Evolutionary conservation across 2,113 vertebrate genomes (phyloP).

Genomic region (Sciurus niger): DNA sequence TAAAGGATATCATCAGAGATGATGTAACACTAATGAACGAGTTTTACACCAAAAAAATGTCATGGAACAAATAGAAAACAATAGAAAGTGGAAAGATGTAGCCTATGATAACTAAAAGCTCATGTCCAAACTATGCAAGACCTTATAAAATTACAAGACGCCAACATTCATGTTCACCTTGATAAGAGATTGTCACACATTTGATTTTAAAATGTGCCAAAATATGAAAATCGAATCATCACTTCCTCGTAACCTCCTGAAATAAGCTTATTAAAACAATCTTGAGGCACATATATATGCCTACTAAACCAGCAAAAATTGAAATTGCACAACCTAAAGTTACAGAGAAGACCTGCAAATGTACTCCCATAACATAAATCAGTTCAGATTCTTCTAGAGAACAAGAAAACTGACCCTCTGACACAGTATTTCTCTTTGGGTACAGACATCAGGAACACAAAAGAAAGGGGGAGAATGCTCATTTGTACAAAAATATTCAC

Average conservation of each 20-base stretch:
- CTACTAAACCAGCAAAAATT: background rate
- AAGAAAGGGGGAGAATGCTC: background rate
- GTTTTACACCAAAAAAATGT: background rate
- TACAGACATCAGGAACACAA: background rate
- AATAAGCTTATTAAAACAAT: background rate
- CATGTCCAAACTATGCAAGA: background rate
- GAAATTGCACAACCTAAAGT: background rate
- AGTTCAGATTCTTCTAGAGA: background rate
- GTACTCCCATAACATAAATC: background rate
- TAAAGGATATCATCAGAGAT: background rate
- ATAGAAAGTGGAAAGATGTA: background rate
- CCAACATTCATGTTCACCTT: background rate
- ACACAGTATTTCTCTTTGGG: background rate
- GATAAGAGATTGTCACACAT: background rate
- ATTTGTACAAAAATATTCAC: conserved; percentile 56
- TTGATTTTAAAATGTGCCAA: conserved; percentile 30
- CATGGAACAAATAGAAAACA: conserved; percentile 24
- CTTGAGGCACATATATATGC: background rate
- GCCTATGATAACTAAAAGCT: background rate
- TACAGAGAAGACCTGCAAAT: background rate
- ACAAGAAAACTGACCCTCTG: background rate
- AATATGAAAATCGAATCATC: conserved; percentile 4
- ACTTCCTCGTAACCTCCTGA: background rate
- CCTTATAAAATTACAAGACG: background rate
- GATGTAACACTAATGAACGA: background rate